A percentile compares a stretch with the other conserved stretches of the same genome.
These are phyloP conservation scores for Ornithorhynchus anatinus DNA, from an alignment of 2,113 vertebrate genomes.

Conservation along the genomic window DNA sequence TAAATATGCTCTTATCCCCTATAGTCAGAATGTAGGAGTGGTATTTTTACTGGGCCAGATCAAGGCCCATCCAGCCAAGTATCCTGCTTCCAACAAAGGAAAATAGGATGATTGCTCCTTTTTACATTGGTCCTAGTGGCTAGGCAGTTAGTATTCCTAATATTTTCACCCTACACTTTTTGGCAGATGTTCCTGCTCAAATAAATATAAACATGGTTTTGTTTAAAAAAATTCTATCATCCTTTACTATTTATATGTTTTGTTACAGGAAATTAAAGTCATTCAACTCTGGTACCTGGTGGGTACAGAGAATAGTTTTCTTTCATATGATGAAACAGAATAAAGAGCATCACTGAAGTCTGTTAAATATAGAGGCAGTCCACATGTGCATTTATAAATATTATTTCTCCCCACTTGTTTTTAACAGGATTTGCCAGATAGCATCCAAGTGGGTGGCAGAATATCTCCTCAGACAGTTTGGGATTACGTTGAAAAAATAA, in stretches of 20 bases:
- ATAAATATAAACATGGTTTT: no score
- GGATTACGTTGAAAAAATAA: slow-evolving; percentile 98
- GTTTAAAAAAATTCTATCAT: no score
- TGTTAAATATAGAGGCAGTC: no score
- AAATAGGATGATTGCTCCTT: neutral
- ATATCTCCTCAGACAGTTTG: slow-evolving; percentile 97
- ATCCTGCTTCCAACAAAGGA: neutral
- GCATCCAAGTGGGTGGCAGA: slow-evolving; percentile 93
- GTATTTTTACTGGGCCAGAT: no score
- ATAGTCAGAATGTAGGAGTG: no score
- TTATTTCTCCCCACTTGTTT: slow-evolving; percentile 2
- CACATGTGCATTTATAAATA: no score
- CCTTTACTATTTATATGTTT: no score
- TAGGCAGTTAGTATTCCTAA: neutral
- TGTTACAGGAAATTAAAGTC: no score
- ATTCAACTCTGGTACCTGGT: no score
- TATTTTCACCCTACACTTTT: neutral
- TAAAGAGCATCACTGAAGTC: no score
- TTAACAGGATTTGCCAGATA: slow-evolving; percentile 91
- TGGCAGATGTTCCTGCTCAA: no score
- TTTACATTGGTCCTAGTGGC: neutral
- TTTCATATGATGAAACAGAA: neutral
- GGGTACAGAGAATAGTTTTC: neutral
- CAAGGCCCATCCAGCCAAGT: neutral
- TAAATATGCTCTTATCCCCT: no score